phyloP scores from a whole-genome alignment of 2,888 invertebrate species.

The Agrochola litura region DNA sequence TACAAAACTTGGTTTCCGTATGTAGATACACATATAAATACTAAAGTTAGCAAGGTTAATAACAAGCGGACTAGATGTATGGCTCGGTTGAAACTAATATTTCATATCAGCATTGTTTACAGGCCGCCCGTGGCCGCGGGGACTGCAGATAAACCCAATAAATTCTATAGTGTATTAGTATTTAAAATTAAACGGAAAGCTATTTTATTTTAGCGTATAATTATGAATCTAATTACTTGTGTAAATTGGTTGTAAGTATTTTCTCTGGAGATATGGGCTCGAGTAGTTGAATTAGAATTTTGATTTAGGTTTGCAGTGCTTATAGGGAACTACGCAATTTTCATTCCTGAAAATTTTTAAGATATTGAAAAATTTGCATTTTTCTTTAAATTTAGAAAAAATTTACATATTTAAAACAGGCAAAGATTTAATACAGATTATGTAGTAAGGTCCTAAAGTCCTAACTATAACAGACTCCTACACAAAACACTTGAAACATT shows the following conservation, averaged over 20 bases:
- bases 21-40: constrained; percentile 60
- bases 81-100: constrained; percentile 77
- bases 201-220: constrained; percentile 57
- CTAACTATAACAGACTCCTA: not conserved
- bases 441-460: not conserved
- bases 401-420: too few relatives aligned
- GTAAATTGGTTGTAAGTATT: constrained; percentile 44
- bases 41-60: constrained; percentile 71
- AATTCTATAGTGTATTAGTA: constrained; percentile 68
- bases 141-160: constrained; percentile 72
- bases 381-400: too few relatives aligned
- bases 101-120: constrained; percentile 82
- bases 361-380: too few relatives aligned
- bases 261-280: constrained; percentile 16
- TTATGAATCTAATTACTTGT: constrained; percentile 59
- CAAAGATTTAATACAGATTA: not conserved
- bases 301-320: constrained; percentile 10
- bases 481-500: constrained; percentile 33
- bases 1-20: constrained; percentile 57
- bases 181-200: constrained; percentile 62
- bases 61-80: constrained; percentile 74
- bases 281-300: constrained; percentile 24
- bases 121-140: constrained; percentile 75
- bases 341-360: too few relatives aligned
- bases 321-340: too few relatives aligned